A percentile compares a stretch with the other conserved stretches of the same genome.
Evolutionary conservation across 2,797 vertebrate genomes (phyloP).

Genomic region (Myoxocephalus aenaeus): DNA sequence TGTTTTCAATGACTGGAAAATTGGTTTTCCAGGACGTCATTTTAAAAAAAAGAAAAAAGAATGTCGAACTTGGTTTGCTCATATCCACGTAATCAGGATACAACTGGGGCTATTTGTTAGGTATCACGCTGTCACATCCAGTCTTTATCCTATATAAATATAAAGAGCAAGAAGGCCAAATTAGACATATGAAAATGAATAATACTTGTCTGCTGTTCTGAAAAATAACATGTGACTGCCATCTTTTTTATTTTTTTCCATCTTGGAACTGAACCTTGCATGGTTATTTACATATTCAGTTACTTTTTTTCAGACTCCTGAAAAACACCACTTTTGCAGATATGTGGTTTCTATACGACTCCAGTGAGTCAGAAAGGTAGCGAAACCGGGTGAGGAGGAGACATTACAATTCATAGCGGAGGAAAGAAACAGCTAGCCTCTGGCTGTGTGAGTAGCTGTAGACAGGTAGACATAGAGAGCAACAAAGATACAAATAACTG

Average conservation of each 20-base stretch:
- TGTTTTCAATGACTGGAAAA: too few relatives aligned
- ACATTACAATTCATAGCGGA: conserved; percentile 66
- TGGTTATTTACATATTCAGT: conserved; percentile 33
- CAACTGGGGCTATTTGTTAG: conserved; percentile 24
- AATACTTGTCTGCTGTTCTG: conserved; percentile 18
- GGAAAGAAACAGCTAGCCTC: conserved; percentile 72
- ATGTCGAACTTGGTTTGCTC: conserved; percentile 39
- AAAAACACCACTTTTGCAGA: conserved; percentile 29
- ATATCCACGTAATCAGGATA: conserved; percentile 23
- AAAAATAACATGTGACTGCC: conserved; percentile 9
- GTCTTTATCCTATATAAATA: background rate
- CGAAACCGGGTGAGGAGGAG: conserved; percentile 43
- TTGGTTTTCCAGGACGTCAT: background rate
- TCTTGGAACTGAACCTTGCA: conserved; percentile 2
- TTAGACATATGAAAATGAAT: conserved; percentile 13
- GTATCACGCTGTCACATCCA: conserved; percentile 15
- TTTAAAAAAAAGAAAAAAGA: background rate
- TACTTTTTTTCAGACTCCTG: conserved; percentile 40
- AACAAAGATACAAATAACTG: conserved; percentile 83
- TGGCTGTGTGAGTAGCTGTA: conserved; percentile 78
- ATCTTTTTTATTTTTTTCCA: conserved; percentile 10
- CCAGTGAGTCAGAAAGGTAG: conserved; percentile 49
- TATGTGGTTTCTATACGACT: conserved; percentile 31
- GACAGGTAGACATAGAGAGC: conserved; percentile 76
- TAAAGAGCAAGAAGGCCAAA: conserved; percentile 10